Evolutionary conservation across 2,888 invertebrate species (phyloP).

Genomic region (Willowsia nigromaculata): DNA sequence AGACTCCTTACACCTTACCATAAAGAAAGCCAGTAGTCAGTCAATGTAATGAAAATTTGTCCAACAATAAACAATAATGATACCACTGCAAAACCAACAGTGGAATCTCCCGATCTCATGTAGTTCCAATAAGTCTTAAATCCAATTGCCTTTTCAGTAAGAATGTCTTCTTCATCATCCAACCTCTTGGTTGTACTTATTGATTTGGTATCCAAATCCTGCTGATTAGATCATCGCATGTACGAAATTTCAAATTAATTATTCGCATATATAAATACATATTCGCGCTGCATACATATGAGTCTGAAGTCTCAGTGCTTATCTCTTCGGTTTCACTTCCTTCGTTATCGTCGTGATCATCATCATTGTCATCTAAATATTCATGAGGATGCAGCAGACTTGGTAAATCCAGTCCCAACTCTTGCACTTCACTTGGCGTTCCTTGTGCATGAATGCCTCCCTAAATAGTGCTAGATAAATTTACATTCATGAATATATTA

Average conservation of each 20-base stretch:
- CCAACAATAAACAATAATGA: slow-evolving; percentile 83
- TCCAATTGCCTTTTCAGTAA: slow-evolving; percentile 71
- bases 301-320: too few relatives aligned
- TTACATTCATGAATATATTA: too few relatives aligned
- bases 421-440: slow-evolving; percentile 87
- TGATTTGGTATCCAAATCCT: background rate
- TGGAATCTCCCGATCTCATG: slow-evolving; percentile 72
- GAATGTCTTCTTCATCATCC: slow-evolving; percentile 61
- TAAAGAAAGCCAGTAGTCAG: slow-evolving; percentile 88
- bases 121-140: slow-evolving; percentile 81
- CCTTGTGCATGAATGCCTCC: slow-evolving; percentile 82
- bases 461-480: slow-evolving; percentile 79
- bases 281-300: too few relatives aligned
- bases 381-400: too few relatives aligned
- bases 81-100: slow-evolving; percentile 81
- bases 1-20: too few relatives aligned
- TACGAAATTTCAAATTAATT: too few relatives aligned
- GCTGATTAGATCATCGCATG: too few relatives aligned
- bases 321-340: too few relatives aligned
- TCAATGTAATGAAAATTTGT: slow-evolving; percentile 85
- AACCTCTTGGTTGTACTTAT: slow-evolving; percentile 71
- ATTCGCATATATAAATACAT: too few relatives aligned
- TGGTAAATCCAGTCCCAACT: slow-evolving; percentile 89
- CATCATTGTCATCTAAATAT: too few relatives aligned
- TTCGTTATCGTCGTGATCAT: background rate